Conservation (phyloP, 2,888 invertebrate genomes). For the Dasypogon diadema region DNA sequence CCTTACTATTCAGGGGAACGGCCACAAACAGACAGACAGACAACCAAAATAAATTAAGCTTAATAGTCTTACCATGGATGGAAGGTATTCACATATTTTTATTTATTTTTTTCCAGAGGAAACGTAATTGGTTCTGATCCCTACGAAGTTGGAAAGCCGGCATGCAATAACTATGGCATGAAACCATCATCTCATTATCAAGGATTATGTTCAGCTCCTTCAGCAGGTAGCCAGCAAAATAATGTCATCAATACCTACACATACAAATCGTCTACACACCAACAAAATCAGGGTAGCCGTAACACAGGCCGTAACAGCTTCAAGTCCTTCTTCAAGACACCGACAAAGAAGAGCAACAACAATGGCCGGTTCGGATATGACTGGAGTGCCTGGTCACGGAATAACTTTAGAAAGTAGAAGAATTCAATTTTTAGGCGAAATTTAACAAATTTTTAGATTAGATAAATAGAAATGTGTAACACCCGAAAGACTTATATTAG, state of each 20-base stretch:
- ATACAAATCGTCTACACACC: conserved; percentile 59
- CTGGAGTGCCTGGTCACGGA: conserved; percentile 21
- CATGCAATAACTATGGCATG: conserved; percentile 79
- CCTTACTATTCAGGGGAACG: conserved; percentile 4
- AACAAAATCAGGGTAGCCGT: conserved; percentile 11
- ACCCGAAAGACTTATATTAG: conserved; percentile 37
- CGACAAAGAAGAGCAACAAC: conserved; percentile 8
- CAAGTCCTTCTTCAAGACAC: conserved; percentile 20
- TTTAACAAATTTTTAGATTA: conserved; percentile 45
- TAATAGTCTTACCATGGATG: neutral
- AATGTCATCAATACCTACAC: conserved; percentile 66
- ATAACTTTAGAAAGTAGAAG: conserved; percentile 39
- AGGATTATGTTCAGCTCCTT: conserved; percentile 76
- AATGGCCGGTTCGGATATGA: neutral
- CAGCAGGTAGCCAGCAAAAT: conserved; percentile 70
- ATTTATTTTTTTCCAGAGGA: conserved; percentile 71
- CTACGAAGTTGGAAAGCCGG: conserved; percentile 80
- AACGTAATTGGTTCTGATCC: conserved; percentile 82
- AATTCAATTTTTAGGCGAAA: conserved; percentile 27
- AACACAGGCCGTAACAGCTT: neutral
- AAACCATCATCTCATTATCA: conserved; percentile 78
- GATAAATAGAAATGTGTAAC: neutral
- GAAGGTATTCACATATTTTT: conserved; percentile 48
- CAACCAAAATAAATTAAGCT: conserved; percentile 10
- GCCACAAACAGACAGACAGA: conserved; percentile 3